phyloP scores from a whole-genome alignment of 1,140 invertebrate species.

The Drosophila seguyi region DNA sequence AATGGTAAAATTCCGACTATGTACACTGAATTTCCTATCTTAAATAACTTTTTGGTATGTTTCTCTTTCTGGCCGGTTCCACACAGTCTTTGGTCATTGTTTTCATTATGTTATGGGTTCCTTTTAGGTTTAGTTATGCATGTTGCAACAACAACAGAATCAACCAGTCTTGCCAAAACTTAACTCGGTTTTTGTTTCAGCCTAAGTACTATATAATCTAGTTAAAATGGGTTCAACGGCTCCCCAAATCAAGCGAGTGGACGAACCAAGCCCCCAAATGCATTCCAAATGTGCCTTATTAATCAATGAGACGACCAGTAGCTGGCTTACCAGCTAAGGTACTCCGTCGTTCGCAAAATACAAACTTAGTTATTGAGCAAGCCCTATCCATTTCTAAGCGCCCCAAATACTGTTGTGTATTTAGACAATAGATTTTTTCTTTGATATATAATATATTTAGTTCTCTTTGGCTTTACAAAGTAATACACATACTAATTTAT shows the following conservation, averaged over 20 bases:
- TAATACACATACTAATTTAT: conserved; percentile 55
- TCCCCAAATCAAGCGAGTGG: neutral
- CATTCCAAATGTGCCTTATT: conserved; percentile 84
- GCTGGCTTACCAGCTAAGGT: neutral
- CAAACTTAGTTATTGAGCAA: conserved; percentile 18
- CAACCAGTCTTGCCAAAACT: conserved; percentile 83
- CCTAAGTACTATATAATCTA: conserved; percentile 40
- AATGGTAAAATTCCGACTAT: neutral
- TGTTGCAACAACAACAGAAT: conserved; percentile 78
- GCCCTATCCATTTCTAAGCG: conserved; percentile 1
- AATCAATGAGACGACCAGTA: conserved; percentile 2
- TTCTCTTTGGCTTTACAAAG: conserved; percentile 58
- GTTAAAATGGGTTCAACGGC: conserved; percentile 4
- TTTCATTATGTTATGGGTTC: conserved; percentile 69
- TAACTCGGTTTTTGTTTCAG: conserved; percentile 53
- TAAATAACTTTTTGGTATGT: neutral
- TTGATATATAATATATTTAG: conserved; percentile 51
- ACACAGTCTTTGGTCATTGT: conserved; percentile 16
- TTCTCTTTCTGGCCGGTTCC: conserved; percentile 7
- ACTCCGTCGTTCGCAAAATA: neutral
- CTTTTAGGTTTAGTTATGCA: conserved; percentile 57
- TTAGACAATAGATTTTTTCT: conserved; percentile 68
- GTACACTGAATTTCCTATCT: neutral
- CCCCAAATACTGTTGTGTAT: conserved; percentile 73
- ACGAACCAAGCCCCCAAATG: conserved; percentile 38